Evolutionary conservation across 2,113 vertebrate genomes (phyloP).

Genomic region (Circaetus cinerascens): DNA sequence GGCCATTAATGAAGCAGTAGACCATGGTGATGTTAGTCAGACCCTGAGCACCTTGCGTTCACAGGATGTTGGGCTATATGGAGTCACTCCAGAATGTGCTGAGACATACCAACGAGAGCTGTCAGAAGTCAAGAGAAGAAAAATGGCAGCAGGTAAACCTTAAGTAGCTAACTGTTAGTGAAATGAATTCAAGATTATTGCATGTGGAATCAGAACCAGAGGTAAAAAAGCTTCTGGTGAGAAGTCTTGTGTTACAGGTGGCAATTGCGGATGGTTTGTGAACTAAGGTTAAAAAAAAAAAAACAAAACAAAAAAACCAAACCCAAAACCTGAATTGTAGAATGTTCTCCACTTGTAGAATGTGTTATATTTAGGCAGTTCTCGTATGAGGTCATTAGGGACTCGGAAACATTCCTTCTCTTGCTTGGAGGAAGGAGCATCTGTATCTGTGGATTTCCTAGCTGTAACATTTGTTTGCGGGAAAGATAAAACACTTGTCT

Average conservation of each 20-base stretch:
- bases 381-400: not conserved
- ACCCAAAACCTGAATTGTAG: not conserved
- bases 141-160: conserved; percentile 77
- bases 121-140: conserved; percentile 76
- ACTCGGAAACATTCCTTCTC: not conserved
- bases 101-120: conserved; percentile 88
- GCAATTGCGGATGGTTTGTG: not conserved
- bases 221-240: not conserved
- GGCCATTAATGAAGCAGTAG: conserved; percentile 89
- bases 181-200: not conserved
- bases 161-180: not conserved
- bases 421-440: not conserved
- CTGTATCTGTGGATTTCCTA: not conserved
- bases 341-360: not conserved
- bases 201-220: not conserved
- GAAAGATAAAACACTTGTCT: not conserved
- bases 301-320: not conserved
- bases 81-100: conserved; percentile 89
- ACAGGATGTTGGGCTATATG: conserved; percentile 86
- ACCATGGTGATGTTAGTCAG: conserved; percentile 75
- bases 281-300: not conserved
- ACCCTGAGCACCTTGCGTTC: conserved; percentile 84
- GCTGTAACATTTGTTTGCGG: not conserved
- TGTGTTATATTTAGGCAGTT: not conserved
- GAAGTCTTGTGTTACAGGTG: not conserved